Base-by-base conservation (phyloP, 2,888 invertebrate species). In the Caenorhabditis virilis region DNA sequence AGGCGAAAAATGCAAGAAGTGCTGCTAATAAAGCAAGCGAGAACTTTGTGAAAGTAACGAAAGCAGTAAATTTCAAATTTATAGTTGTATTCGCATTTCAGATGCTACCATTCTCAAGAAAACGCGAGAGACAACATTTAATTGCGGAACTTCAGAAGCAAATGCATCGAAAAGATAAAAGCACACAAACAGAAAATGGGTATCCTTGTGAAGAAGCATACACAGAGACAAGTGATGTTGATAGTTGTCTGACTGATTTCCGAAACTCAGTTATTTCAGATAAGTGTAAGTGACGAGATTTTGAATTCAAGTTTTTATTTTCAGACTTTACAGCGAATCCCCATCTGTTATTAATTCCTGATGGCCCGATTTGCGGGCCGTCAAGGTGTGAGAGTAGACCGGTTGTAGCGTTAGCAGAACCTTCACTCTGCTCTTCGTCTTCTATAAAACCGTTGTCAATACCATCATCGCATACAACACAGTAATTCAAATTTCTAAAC, bases 211-310 rank as follows among this genome's bases (percentile, higher is more conserved):
- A 71, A 41, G 71, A 71, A 42, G 66, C 64, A 9, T 68, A 61
- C 49, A 73, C 70, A 30, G 73, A 68, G 46, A 69, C 70, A n/a
- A 70, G 69, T 48, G 69, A 70, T 48, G 67, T 73, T 41, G 70
- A 70, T 51, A 70, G 69, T 43, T 62, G 58, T 56, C 45, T 59
- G 22, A 68, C 68, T 33, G 64, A 64, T 42, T 64, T 58, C 36
- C 49, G 64, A 23, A 50, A 54, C 33, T 64, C 64, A 35, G 57
- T 64, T 30, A 58, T 59, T 39, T 64, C 64, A 18, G 58, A 64
- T 45, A 65, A 59, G 56, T 65, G 64, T 65, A 25, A 65, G 36
- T 18, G 16, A 1, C 6, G 16, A 50, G 6, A 20, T 23, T 9
- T 7, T 39, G 41, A n/a, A 36, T 38, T 7, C 20, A 36, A 23